These are phyloP conservation scores for Hoplodrina blanda DNA, from an alignment of 2,888 invertebrate species.

Conservation along the genomic window DNA sequence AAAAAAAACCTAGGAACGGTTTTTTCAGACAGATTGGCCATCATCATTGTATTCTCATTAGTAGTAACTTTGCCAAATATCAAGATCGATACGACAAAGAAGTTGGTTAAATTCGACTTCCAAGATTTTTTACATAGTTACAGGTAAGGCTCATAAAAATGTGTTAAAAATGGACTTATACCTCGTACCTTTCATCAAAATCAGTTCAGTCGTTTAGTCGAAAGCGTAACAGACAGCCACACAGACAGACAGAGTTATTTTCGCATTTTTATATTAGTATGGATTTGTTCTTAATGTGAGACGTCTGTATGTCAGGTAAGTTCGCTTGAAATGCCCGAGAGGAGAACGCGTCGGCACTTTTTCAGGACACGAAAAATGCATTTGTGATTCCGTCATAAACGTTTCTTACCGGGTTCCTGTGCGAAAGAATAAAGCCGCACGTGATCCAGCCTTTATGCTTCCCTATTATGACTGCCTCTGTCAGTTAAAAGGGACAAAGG, in stretches of 20 bases:
- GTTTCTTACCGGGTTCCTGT: slow-evolving; percentile 74
- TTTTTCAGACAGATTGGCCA: background rate
- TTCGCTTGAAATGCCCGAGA: slow-evolving; percentile 75
- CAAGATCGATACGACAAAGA: too few species aligned
- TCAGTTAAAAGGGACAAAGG: background rate
- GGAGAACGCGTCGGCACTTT: slow-evolving; percentile 79
- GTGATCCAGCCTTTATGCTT: slow-evolving; percentile 36
- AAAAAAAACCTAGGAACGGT: background rate
- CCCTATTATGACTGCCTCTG: slow-evolving; percentile 18
- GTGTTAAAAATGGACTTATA: too few species aligned
- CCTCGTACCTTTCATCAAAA: too few species aligned
- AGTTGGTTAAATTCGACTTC: too few species aligned
- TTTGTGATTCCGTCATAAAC: slow-evolving; percentile 87
- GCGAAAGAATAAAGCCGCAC: slow-evolving; percentile 64
- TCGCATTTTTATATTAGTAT: too few species aligned
- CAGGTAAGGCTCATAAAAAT: too few species aligned
- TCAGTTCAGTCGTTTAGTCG: too few species aligned
- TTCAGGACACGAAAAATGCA: slow-evolving; percentile 89
- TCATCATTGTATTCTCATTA: too few species aligned
- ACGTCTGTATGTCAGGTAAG: slow-evolving; percentile 65
- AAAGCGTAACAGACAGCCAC: too few species aligned
- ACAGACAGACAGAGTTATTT: too few species aligned
- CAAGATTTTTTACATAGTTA: too few species aligned
- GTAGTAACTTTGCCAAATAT: too few species aligned
- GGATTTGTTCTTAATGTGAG: slow-evolving; percentile 28